phyloP scores from a whole-genome alignment of 2,113 vertebrate genomes.

The Amazona vittata region DNA sequence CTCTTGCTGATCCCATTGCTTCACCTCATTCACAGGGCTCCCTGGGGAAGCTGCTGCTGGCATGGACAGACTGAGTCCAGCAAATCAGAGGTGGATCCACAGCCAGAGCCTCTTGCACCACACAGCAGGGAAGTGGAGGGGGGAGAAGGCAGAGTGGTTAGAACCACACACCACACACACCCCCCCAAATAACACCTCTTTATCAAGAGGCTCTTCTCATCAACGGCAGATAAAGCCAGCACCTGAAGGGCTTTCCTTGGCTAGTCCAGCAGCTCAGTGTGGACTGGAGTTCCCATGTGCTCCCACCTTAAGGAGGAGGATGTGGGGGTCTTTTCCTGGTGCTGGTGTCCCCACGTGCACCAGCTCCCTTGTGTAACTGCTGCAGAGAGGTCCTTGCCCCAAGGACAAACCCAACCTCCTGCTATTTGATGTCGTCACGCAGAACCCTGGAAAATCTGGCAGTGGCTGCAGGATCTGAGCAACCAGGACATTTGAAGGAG shows the following conservation, averaged over 20 bases:
- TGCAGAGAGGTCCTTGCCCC: not conserved
- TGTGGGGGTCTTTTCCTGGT: not conserved
- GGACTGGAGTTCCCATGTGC: not conserved
- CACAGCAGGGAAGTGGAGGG: not conserved
- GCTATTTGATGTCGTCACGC: not conserved
- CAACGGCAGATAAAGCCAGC: not conserved
- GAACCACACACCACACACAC: not conserved
- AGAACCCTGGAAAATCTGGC: not conserved
- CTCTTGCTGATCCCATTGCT: not conserved
- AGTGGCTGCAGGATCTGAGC: not conserved
- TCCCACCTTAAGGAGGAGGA: not conserved
- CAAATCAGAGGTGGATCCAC: not conserved
- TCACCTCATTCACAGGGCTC: rapidly evolving
- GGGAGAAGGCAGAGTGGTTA: not conserved
- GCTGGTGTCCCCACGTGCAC: not conserved
- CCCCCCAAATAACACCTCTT: not conserved
- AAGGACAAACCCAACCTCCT: not conserved
- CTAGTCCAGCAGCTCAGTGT: not conserved
- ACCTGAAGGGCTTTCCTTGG: not conserved
- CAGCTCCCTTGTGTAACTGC: not conserved
- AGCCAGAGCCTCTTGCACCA: not conserved
- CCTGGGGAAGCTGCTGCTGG: not conserved
- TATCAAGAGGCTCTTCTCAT: not conserved
- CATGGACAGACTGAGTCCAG: rapidly evolving
- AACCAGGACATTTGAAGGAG: not conserved